Evolutionary conservation across 2,797 vertebrate genomes (phyloP), one percentile per base, ranked within the genome.

Genomic region (Lepidocolaptes lacrymiger): DNA sequence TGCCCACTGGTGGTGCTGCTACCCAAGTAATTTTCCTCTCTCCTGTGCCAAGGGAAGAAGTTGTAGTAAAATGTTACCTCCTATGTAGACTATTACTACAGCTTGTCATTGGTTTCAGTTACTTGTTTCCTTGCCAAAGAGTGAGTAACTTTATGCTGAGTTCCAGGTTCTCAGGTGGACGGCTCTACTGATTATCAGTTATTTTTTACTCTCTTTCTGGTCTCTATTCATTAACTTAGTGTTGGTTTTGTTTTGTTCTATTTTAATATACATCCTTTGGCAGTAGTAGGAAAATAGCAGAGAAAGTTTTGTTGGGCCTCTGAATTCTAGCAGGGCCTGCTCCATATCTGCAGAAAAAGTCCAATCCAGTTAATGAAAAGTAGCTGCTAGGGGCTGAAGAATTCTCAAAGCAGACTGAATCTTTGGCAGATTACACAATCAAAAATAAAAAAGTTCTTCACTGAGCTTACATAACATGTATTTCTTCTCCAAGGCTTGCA

Each of bases 101-200:
- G 17, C 21, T 61, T 84, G 55, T 63, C 59, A 26, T 21, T 69
- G 55, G 43, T 88, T 93, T 89, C 59, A 76, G 39, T 69, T 75
- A 86, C n/a, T 79, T 74, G 39, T 48, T 95, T 93, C 39, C 43
- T 76, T 81, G 91, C 73, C 77, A 91, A 81, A 79, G 59, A 88
- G 3, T 67, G 52, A 88, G 51, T 43, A 93, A 93, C 43, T 72
- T 78, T 36, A 51, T 5, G 7, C 5, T 36, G 69, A 91, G 51
- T 73, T 93, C 89, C 94, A 95, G 73, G 62, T 59, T 86, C 55
- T 91, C 48, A 63, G 78, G 69, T 6, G 9, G 49, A 76, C 43
- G 21, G 44, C 18, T 44, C 44, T 44, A 44, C 19, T 44, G 67
- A 90, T 91, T 83, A 68, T 43, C 74, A 85, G 67, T 76, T 84